Base-by-base conservation (phyloP, 2,888 invertebrate species). In the Chouioia cunea region DNA sequence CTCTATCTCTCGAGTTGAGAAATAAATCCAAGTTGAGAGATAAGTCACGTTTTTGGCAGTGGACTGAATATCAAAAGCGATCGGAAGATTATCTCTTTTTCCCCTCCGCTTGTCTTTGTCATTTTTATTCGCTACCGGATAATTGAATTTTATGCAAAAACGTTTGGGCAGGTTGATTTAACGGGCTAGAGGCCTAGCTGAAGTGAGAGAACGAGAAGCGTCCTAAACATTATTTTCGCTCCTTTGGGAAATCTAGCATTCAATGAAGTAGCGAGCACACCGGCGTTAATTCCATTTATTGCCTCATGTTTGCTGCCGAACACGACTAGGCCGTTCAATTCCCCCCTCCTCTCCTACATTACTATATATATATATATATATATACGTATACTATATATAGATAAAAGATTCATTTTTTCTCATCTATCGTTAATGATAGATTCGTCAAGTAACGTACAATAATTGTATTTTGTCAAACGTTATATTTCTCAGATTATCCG, bases 181-280 rank as follows among this genome's bases (percentile, higher is more conserved):
- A 16, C 53, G 36, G 10, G 44, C 56, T 8, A 15, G 56, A 56
- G 27, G 8, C 8, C n/a, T n/a, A n/a, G n/a, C n/a, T n/a, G n/a
- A n/a, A n/a, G n/a, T n/a, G 64, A 53, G 62, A 18, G 62, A 52
- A 20, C 36, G 52, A 43, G 62, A 20, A 52, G 52, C 72, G 60
- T 73, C 73, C 76, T 78, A 80, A 81, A 81, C 78, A 77, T 77
- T 77, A 79, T 79, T 82, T 76, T 76, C 73, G 74, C 68, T 69
- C 81, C 81, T 67, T 60, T 76, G 82, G 81, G 81, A 81, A 81
- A 81, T 81, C 82, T 80, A 74, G 72, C 72, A 78, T 81, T 81
- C 81, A 78, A 79, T 78, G 77, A 79, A 78, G 74, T 78, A 77
- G 76, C 77, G 75, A 73, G 73, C 76, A 75, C 74, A 62, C 74